Evolutionary conservation across 2,113 vertebrate species (phyloP), one percentile per base, ranked within the genome.

Genomic region (Acinonyx jubatus): DNA sequence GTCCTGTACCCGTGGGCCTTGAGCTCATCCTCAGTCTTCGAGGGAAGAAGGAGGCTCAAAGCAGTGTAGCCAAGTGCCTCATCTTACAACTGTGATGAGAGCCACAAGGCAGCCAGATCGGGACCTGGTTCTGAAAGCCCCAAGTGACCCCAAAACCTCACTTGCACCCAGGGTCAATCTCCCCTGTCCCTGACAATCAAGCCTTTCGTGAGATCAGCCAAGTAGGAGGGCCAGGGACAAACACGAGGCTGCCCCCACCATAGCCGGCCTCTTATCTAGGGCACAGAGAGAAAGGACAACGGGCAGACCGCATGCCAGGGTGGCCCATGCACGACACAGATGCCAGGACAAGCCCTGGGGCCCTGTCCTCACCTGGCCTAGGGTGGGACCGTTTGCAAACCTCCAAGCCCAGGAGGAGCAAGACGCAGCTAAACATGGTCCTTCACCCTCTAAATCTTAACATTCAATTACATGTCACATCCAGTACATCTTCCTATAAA

Each of bases 291-390:
- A 86, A 33, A 41, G 3, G 41, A 52, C 45, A 31, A 38, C 5
- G 16, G n/a, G 29, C 18, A 27, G 91, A 81, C 84, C 7, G 57
- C 15, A 1, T 3, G n/a, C 93, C 65, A 25, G 16, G 31, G 15
- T 0, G 0, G 74, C 63, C 91, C 48, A 55, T 0, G 0, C 7
- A 0, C 52, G 12, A 57, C 61, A 61, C 52, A 31, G 79, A 33
- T 0, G 3, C 50, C 2, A 1, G 38, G 76, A 80, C 86, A 11
- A 15, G 33, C 19, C 4, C n/a, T 10, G 1, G 23, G 73, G 78
- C n/a, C 61, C 73, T 19, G 10, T 48, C 16, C 18, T 52, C 25
- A 8, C 66, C 21, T 18, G 4, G 73, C 79, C 29, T 21, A 23
- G 80, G 61, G 12, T 25, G 66, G 79, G 74, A 21, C 41, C 3